These are phyloP conservation scores for Oreochromis mossambicus DNA, from an alignment of 2,797 vertebrate species.

Conservation along the genomic window DNA sequence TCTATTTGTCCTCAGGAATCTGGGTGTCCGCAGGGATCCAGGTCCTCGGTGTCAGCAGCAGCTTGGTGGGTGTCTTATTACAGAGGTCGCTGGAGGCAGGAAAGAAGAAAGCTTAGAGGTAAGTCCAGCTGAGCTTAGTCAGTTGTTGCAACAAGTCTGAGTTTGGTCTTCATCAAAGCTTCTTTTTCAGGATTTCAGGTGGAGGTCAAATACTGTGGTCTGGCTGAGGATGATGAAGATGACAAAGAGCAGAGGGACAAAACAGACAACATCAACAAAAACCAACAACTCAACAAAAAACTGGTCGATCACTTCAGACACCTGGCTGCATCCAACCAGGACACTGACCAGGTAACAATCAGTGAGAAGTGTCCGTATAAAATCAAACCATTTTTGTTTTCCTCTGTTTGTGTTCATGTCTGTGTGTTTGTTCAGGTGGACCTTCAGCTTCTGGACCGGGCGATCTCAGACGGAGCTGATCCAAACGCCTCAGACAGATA, in stretches of 20 bases:
- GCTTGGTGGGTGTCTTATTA: conserved; percentile 48
- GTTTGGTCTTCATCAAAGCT: neutral
- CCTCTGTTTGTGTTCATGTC: neutral
- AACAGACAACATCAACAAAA: conserved; percentile 1
- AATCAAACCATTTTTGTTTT: neutral
- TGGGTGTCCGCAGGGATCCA: neutral
- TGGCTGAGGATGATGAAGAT: conserved; percentile 45
- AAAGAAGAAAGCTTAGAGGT: conserved; percentile 24
- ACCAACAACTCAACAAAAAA: conserved; percentile 19
- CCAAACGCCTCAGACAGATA: conserved; percentile 41
- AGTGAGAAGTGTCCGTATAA: neutral
- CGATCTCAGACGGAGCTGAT: conserved; percentile 33
- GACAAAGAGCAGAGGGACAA: neutral
- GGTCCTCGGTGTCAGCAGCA: neutral
- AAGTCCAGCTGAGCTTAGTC: neutral
- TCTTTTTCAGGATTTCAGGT: conserved; percentile 13
- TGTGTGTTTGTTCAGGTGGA: conserved; percentile 34
- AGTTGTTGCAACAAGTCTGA: neutral
- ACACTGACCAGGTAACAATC: conserved; percentile 40
- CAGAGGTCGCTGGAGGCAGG: conserved; percentile 53
- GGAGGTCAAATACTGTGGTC: conserved; percentile 50
- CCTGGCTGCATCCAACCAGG: conserved; percentile 52
- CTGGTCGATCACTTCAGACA: conserved; percentile 68
- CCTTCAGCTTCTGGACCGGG: conserved; percentile 23
- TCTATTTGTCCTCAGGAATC: neutral